These are phyloP conservation scores for Ptychoptera contaminata DNA, from an alignment of 2,888 invertebrate genomes.

Conservation along the genomic window DNA sequence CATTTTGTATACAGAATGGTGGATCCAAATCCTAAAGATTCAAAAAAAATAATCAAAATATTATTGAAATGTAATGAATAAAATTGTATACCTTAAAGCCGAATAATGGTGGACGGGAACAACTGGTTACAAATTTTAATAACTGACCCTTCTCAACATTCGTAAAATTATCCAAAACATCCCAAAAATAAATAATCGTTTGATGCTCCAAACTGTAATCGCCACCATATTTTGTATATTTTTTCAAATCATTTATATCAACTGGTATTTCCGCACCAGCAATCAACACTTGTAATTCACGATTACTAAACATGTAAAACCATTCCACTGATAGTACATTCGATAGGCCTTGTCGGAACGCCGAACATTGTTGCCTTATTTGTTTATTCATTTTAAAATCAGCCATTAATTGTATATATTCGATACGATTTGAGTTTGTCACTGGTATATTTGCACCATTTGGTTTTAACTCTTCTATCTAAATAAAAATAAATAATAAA, in stretches of 20 bases:
- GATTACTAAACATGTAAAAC: conserved; percentile 86
- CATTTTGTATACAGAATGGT: conserved; percentile 89
- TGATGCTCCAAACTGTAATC: conserved; percentile 72
- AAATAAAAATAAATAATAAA: too few relatives aligned
- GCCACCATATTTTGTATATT: conserved; percentile 78
- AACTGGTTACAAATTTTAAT: conserved; percentile 95
- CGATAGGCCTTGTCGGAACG: conserved; percentile 78
- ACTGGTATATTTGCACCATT: conserved; percentile 83
- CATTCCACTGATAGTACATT: conserved; percentile 85
- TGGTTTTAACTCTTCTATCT: conserved; percentile 72
- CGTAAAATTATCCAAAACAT: conserved; percentile 64
- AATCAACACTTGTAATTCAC: conserved; percentile 91
- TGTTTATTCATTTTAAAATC: conserved; percentile 91
- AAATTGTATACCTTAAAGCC: conserved; percentile 76
- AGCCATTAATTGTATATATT: conserved; percentile 92
- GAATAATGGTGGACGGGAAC: conserved; percentile 87
- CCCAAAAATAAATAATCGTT: conserved; percentile 81
- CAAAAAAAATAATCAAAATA: conserved; percentile 10
- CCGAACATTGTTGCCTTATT: conserved; percentile 68
- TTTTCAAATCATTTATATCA: conserved; percentile 74
- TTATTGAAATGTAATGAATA: conserved; percentile 1
- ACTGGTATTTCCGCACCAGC: conserved; percentile 91
- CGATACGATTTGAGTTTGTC: conserved; percentile 80
- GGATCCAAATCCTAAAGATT: conserved; percentile 79
- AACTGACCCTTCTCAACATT: conserved; percentile 74